Conservation (phyloP, 2,113 vertebrate genomes). For the Mirounga angustirostris region DNA sequence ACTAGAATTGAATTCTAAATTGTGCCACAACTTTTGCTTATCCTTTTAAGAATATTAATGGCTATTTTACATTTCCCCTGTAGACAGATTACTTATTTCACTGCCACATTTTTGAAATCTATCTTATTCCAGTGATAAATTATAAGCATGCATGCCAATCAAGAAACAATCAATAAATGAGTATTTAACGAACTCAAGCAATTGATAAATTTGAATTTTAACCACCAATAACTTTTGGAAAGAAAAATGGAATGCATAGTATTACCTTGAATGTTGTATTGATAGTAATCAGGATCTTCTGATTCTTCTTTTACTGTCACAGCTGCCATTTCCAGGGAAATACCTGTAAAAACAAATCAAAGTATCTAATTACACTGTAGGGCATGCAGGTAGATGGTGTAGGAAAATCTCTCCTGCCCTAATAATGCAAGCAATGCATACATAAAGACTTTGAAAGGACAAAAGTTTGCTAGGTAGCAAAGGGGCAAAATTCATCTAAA, state of each 20-base stretch:
- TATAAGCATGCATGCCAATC: background rate
- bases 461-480: background rate
- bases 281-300: conserved; percentile 88
- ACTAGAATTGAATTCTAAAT: background rate
- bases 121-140: background rate
- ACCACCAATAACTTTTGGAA: background rate
- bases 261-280: conserved; percentile 88
- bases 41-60: background rate
- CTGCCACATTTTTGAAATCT: background rate
- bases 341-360: conserved; percentile 77
- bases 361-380: background rate
- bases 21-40: background rate
- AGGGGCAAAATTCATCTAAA: background rate
- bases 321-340: conserved; percentile 82
- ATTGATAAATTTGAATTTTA: background rate
- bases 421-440: background rate
- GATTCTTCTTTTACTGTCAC: conserved; percentile 88
- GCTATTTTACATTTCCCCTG: background rate
- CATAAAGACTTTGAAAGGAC: background rate
- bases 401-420: background rate
- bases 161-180: background rate
- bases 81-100: background rate
- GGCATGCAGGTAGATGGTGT: background rate
- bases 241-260: background rate
- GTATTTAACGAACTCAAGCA: background rate